A percentile compares a stretch with the other conserved stretches of the same genome.
Conservation (phyloP, 2,888 invertebrate genomes). For the Tethea ocularis region DNA sequence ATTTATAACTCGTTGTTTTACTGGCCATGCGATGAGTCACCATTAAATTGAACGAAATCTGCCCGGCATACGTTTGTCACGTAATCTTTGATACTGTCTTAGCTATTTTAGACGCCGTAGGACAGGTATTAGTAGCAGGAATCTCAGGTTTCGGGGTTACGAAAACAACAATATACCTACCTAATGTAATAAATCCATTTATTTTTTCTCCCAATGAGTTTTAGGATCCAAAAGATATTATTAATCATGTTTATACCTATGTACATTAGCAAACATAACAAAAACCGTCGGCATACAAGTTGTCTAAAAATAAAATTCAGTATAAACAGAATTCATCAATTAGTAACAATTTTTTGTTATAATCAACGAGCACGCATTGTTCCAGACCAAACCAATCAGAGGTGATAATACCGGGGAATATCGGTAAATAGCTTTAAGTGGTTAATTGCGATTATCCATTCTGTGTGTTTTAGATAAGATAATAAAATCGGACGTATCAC, state of each 20-base stretch:
- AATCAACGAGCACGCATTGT: constrained; percentile 16
- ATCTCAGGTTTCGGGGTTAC: background rate
- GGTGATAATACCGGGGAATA: constrained; percentile 35
- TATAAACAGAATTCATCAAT: constrained; percentile 5
- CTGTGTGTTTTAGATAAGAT: constrained; percentile 41
- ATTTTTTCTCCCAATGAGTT: background rate
- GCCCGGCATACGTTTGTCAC: background rate
- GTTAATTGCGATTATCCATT: constrained; percentile 37
- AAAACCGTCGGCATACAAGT: background rate
- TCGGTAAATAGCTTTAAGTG: constrained; percentile 46
- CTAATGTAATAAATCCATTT: too few relatives aligned
- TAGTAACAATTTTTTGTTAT: constrained; percentile 15
- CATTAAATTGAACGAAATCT: background rate
- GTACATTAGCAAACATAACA: background rate
- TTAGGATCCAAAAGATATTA: constrained; percentile 4
- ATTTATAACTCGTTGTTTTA: background rate
- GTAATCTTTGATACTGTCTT: background rate
- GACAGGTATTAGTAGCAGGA: background rate
- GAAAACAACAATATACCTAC: background rate
- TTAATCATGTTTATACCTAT: constrained; percentile 2
- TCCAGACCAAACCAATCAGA: constrained; percentile 31
- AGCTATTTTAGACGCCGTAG: background rate
- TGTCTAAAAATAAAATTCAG: background rate
- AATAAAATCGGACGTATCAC: constrained; percentile 34
- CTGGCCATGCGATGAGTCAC: background rate